Evolutionary conservation across 2,113 vertebrate genomes (phyloP).

Genomic region (Dipodomys stephensi): DNA sequence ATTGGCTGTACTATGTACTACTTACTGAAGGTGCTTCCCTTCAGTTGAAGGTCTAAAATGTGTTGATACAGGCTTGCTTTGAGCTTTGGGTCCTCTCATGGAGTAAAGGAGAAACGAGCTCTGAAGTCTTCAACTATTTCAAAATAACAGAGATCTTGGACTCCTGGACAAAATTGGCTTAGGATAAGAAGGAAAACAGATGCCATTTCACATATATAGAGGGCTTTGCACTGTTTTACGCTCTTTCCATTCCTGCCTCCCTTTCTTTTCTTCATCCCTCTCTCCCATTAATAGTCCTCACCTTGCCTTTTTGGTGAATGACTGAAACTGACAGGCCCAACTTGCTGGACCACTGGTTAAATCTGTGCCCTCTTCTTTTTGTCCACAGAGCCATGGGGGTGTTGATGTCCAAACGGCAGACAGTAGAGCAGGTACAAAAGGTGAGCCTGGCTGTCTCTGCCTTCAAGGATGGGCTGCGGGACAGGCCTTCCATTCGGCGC

Average conservation of each 20-base stretch:
- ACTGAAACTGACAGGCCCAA: conserved; percentile 1
- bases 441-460: conserved; percentile 95
- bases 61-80: not conserved
- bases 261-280: too few species aligned
- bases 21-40: not conserved
- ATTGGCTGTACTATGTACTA: not conserved
- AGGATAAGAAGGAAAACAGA: conserved; percentile 3
- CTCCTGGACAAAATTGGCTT: not conserved
- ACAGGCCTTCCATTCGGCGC: conserved; percentile 85
- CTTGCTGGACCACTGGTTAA: not conserved
- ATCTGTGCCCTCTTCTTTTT: conserved; percentile 37
- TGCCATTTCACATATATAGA: not conserved
- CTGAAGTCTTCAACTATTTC: not conserved
- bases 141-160: not conserved
- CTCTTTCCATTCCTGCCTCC: too few species aligned
- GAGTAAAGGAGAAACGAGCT: not conserved
- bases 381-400: conserved; percentile 93
- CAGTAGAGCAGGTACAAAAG: conserved; percentile 98
- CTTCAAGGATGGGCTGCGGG: conserved; percentile 94
- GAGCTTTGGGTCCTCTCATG: not conserved
- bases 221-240: not conserved
- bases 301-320: not conserved
- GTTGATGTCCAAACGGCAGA: conserved; percentile 98
- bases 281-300: not conserved
- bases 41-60: not conserved